These are phyloP conservation scores for Anoplopoma fimbria DNA, from an alignment of 2,113 vertebrate species.

Conservation along the genomic window DNA sequence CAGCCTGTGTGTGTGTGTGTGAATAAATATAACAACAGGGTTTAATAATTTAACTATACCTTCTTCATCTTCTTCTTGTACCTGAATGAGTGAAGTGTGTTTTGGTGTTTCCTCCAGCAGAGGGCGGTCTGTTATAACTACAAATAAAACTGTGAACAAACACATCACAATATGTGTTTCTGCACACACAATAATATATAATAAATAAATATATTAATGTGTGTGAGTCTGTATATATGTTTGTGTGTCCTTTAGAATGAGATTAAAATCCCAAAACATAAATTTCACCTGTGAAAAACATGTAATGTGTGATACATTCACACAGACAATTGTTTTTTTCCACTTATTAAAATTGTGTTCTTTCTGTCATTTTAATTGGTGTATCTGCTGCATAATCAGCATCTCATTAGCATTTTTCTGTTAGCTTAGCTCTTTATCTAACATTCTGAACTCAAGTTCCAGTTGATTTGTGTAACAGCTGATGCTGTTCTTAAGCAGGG, in stretches of 20 bases:
- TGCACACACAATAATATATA: neutral
- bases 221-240: neutral
- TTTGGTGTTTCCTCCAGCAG: conserved; percentile 23
- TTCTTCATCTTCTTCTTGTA: neutral
- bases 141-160: neutral
- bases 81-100: neutral
- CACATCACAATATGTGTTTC: neutral
- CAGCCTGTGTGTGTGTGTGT: neutral
- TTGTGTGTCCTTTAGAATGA: too few relatives aligned
- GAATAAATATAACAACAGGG: too few relatives aligned
- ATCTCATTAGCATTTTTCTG: neutral
- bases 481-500: neutral
- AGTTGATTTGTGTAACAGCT: neutral
- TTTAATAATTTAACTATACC: too few relatives aligned
- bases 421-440: neutral
- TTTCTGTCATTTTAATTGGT: neutral
- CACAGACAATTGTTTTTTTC: neutral
- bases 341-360: neutral
- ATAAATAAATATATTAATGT: too few relatives aligned
- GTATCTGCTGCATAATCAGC: neutral
- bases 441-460: neutral
- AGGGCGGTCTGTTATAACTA: conserved; percentile 8
- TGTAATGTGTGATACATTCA: too few relatives aligned
- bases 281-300: neutral
- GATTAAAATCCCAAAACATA: too few relatives aligned